These are phyloP conservation scores for Drosophila auraria DNA, from an alignment of 1,140 invertebrate genomes.

Conservation along the genomic window DNA sequence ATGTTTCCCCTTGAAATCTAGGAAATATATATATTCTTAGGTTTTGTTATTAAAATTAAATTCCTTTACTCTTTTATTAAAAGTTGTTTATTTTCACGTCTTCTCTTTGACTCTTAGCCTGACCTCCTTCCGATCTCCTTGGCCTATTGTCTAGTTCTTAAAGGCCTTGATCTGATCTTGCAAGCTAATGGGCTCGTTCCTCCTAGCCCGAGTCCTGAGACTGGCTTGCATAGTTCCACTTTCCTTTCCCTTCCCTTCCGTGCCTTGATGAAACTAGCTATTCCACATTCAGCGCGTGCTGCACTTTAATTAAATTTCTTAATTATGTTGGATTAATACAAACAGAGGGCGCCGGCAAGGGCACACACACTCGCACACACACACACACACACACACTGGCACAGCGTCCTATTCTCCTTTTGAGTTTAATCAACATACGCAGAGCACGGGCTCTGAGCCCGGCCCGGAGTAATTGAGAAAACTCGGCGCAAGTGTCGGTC, in stretches of 20 bases:
- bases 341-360: constrained; percentile 51
- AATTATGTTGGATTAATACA: constrained; percentile 83
- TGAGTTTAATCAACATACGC: constrained; percentile 78
- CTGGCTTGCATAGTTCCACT: neutral
- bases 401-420: constrained; percentile 75
- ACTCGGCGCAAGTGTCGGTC: constrained; percentile 73
- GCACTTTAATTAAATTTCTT: constrained; percentile 84
- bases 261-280: constrained; percentile 42
- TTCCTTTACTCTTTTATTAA: no score
- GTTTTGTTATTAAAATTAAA: no score
- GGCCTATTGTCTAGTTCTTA: neutral
- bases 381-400: constrained; percentile 15
- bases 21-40: no score
- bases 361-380: constrained; percentile 45
- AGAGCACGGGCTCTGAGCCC: constrained; percentile 37
- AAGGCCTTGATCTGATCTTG: neutral
- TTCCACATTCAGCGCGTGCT: constrained; percentile 75
- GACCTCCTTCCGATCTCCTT: no score
- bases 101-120: no score
- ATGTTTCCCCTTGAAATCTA: no score
- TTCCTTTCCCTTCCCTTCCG: neutral
- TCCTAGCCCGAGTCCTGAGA: neutral
- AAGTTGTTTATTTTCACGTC: no score
- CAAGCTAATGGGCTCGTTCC: neutral
- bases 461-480: constrained; percentile 75